A percentile compares a stretch with the other conserved stretches of the same genome.
phyloP scores from a whole-genome alignment of 2,113 vertebrate species.

The Ploceus nigricollis region DNA sequence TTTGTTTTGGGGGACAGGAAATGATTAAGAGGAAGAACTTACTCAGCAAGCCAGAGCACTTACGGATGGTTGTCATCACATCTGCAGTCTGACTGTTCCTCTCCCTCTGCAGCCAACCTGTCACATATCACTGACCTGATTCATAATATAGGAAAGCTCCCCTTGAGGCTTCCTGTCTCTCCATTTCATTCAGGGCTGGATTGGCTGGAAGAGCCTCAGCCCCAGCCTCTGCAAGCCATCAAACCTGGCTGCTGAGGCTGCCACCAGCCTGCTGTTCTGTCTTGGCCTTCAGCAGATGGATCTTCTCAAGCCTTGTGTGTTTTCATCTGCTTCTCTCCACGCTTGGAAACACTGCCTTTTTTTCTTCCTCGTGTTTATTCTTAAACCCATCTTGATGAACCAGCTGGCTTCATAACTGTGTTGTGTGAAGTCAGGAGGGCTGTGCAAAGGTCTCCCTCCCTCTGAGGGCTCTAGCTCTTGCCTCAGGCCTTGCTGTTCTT shows the following conservation, averaged over 20 bases:
- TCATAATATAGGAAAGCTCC: background rate
- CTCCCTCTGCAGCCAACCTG: background rate
- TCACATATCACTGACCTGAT: background rate
- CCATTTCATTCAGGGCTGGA: background rate
- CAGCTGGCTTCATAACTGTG: background rate
- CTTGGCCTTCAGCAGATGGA: background rate
- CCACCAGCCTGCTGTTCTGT: background rate
- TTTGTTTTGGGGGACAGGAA: background rate
- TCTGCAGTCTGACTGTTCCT: background rate
- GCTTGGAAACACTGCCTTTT: background rate
- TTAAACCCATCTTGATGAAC: background rate
- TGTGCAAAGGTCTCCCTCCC: background rate
- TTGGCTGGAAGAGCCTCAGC: background rate
- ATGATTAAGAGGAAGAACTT: background rate
- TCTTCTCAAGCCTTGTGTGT: background rate
- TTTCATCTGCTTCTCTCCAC: background rate
- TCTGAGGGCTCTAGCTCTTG: background rate
- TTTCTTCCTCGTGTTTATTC: background rate
- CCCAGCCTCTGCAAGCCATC: background rate
- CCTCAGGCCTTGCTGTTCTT: background rate
- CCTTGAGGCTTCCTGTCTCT: background rate
- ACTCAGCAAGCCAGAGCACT: background rate
- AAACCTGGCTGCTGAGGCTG: background rate
- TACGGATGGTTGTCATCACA: background rate
- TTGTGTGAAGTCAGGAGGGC: background rate